These are phyloP conservation scores for Lissocephala sabroskyi DNA, from an alignment of 2,888 invertebrate species.

Conservation along the genomic window DNA sequence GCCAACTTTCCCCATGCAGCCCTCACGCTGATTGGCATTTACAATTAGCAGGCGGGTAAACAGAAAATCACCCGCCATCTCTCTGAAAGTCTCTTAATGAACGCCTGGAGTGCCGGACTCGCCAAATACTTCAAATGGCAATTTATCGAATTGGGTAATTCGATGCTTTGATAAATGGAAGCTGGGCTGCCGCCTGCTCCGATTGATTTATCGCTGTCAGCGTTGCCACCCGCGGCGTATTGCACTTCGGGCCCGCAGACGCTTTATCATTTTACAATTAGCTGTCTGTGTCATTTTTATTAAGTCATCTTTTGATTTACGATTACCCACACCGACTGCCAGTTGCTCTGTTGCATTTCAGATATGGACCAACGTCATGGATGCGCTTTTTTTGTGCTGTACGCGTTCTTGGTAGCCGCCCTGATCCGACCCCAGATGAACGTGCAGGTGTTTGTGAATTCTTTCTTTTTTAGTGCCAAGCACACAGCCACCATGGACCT, in stretches of 20 bases:
- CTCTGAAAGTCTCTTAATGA: slow-evolving; percentile 28
- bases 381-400: slow-evolving; percentile 9
- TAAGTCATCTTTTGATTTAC: slow-evolving; percentile 13
- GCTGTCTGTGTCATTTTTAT: slow-evolving; percentile 20
- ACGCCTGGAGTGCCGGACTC: slow-evolving; percentile 15
- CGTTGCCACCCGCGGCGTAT: slow-evolving; percentile 57
- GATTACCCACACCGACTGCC: too few relatives aligned
- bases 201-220: slow-evolving; percentile 57
- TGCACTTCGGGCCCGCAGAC: slow-evolving; percentile 10
- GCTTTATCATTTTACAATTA: slow-evolving; percentile 37
- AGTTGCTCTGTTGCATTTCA: too few relatives aligned
- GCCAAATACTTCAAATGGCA: too few relatives aligned
- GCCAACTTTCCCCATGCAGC: not conserved
- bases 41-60: slow-evolving; percentile 69
- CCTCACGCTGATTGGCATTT: slow-evolving; percentile 67
- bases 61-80: slow-evolving; percentile 45
- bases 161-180: not conserved
- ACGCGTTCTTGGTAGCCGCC: slow-evolving; percentile 9
- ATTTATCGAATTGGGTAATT: too few relatives aligned
- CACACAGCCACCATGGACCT: slow-evolving; percentile 6
- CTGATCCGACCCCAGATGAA: slow-evolving; percentile 19
- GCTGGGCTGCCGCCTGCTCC: not conserved
- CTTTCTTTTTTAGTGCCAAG: slow-evolving; percentile 10
- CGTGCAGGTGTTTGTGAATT: slow-evolving; percentile 13
- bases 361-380: not conserved